phyloP scores from a whole-genome alignment of 2,797 vertebrate species.

The Poeciliopsis presidionis region DNA sequence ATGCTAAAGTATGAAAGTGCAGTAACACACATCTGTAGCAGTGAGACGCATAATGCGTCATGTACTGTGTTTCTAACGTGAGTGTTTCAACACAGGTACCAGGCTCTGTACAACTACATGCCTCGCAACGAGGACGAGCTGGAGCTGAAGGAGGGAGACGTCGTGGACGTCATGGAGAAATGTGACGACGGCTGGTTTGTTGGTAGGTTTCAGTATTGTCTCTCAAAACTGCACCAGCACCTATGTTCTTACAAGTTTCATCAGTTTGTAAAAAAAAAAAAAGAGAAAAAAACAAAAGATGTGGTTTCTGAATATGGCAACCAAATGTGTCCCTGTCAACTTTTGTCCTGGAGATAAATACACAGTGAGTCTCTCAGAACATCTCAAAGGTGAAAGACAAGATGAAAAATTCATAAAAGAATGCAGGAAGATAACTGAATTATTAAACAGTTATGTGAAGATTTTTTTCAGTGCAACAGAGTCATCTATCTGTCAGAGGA shows the following conservation, averaged over 20 bases:
- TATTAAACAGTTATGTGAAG: background rate
- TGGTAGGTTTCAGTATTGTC: slow-evolving; percentile 79
- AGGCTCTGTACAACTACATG: slow-evolving; percentile 95
- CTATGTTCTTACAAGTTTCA: too few species aligned
- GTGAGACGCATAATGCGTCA: background rate
- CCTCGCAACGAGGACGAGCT: slow-evolving; percentile 97
- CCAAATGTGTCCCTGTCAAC: background rate
- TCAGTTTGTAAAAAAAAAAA: too few species aligned
- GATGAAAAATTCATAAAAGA: background rate
- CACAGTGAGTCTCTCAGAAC: background rate
- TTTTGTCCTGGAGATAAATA: background rate
- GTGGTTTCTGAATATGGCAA: background rate
- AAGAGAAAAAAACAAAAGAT: background rate
- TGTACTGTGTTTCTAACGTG: background rate
- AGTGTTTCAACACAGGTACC: slow-evolving; percentile 82
- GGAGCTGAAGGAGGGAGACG: slow-evolving; percentile 95
- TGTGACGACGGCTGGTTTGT: slow-evolving; percentile 99
- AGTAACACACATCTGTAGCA: background rate
- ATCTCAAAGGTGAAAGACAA: background rate
- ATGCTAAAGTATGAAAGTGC: background rate
- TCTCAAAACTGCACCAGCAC: background rate
- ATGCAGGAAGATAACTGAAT: background rate
- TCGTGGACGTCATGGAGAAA: slow-evolving; percentile 97
- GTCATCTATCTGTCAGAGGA: background rate
- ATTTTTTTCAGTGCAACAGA: background rate